These are phyloP conservation scores for Indicator maculatus DNA, from an alignment of 2,113 vertebrate species.

Conservation along the genomic window DNA sequence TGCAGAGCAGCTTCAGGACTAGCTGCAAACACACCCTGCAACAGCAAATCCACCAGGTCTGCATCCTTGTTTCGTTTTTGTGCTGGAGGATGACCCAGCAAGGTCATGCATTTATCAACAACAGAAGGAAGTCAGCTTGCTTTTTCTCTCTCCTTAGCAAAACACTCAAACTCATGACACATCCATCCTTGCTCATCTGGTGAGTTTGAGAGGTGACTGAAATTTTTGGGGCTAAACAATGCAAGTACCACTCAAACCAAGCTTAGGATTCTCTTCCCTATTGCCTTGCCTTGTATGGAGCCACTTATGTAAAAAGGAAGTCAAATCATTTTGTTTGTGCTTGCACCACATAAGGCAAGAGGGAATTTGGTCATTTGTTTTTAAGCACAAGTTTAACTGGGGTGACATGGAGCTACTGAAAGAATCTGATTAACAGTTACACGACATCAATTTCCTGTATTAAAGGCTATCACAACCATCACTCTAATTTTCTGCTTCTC, in stretches of 20 bases:
- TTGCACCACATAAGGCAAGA: neutral
- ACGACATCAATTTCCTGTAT: slow-evolving; percentile 19
- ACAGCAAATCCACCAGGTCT: neutral
- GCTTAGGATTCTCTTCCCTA: neutral
- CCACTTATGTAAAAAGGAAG: neutral
- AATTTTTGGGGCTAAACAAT: neutral
- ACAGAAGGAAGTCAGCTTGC: neutral
- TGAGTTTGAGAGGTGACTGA: neutral
- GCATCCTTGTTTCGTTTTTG: neutral
- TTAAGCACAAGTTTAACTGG: slow-evolving; percentile 24
- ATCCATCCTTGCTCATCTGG: neutral
- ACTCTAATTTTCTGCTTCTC: slow-evolving; percentile 8
- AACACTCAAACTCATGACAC: neutral
- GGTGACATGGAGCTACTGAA: slow-evolving; percentile 12
- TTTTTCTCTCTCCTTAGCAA: neutral
- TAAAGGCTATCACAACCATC: slow-evolving; percentile 21
- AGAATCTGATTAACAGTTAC: slow-evolving; percentile 35
- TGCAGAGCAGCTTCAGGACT: neutral
- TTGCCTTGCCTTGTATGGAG: neutral
- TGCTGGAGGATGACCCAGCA: neutral
- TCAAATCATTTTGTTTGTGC: neutral
- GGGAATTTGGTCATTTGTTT: slow-evolving; percentile 10
- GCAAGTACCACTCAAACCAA: neutral
- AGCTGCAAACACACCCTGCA: neutral
- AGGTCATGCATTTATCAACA: neutral